Conservation (phyloP, 1,140 invertebrate species). For the Bombus confusus region DNA sequence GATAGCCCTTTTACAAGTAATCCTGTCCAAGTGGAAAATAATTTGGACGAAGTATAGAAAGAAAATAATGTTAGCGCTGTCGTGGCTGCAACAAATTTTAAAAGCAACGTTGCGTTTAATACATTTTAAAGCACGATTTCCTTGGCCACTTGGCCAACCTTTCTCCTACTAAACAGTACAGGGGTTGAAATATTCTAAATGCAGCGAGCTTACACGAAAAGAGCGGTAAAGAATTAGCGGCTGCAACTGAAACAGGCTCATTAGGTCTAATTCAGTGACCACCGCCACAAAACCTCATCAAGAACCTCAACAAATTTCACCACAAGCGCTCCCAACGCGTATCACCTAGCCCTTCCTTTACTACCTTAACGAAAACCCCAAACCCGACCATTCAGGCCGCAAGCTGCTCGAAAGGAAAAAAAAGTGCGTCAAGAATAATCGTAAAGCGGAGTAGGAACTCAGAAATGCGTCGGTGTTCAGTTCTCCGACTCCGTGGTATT, state of each 20-base stretch:
- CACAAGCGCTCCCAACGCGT: neutral
- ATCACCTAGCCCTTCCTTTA: no score
- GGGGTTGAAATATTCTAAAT: neutral
- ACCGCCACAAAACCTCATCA: neutral
- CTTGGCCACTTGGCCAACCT: no score
- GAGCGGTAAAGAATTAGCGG: neutral
- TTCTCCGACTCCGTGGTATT: neutral
- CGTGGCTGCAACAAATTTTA: no score
- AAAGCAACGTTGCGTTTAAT: no score
- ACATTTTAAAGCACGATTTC: neutral
- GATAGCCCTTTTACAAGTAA: no score
- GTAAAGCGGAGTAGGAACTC: neutral
- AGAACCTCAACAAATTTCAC: neutral
- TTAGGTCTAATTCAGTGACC: neutral
- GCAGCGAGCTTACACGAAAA: neutral
- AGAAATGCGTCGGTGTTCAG: neutral
- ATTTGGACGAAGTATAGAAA: no score
- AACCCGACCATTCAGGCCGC: neutral
- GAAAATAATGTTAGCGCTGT: neutral
- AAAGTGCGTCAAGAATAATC: slow-evolving; percentile 4
- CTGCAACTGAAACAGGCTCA: neutral
- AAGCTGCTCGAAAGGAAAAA: neutral
- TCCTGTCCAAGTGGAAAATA: no score
- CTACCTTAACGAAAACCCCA: slow-evolving; percentile 1
- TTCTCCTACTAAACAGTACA: no score